Percentiles rank a stretch among this genome's conserved stretches.
These are phyloP conservation scores for Minunthozetes semirufus DNA, from an alignment of 2,888 invertebrate species.

Conservation along the genomic window DNA sequence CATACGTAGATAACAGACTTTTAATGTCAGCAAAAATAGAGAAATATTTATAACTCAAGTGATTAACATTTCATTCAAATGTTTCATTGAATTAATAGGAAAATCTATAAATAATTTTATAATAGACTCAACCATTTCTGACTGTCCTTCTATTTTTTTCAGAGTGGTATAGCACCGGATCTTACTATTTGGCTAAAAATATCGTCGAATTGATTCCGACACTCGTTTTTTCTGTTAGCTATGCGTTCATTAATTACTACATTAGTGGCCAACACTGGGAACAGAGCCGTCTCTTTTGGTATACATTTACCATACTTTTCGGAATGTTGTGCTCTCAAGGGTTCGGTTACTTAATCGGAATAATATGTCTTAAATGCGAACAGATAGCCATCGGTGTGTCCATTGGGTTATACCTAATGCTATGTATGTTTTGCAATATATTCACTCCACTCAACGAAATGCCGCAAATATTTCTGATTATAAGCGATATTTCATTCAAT, in stretches of 20 bases:
- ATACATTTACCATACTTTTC: not conserved
- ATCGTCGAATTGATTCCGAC: constrained; percentile 11
- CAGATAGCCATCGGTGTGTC: constrained; percentile 22
- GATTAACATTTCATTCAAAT: not conserved
- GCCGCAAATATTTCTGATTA: constrained; percentile 16
- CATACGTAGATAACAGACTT: too few species aligned
- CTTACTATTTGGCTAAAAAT: constrained; percentile 19
- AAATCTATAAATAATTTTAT: not conserved
- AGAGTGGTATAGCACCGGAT: constrained; percentile 29
- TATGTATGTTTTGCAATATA: constrained; percentile 25
- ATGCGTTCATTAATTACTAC: constrained; percentile 17
- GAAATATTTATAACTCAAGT: too few species aligned
- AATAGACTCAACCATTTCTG: not conserved
- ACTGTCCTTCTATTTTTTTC: not conserved
- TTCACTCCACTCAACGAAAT: constrained; percentile 24
- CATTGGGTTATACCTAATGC: constrained; percentile 17
- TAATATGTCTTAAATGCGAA: constrained; percentile 8
- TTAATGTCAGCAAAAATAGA: too few species aligned
- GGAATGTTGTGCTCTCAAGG: constrained; percentile 22
- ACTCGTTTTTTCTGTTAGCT: not conserved
- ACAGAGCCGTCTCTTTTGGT: not conserved
- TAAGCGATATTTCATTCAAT: constrained; percentile 26
- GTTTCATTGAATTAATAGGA: not conserved
- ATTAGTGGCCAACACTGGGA: constrained; percentile 5
- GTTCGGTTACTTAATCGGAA: constrained; percentile 19